Base-by-base conservation (phyloP, 2,888 invertebrate genomes). In the Acanthosoma haemorrhoidale region DNA sequence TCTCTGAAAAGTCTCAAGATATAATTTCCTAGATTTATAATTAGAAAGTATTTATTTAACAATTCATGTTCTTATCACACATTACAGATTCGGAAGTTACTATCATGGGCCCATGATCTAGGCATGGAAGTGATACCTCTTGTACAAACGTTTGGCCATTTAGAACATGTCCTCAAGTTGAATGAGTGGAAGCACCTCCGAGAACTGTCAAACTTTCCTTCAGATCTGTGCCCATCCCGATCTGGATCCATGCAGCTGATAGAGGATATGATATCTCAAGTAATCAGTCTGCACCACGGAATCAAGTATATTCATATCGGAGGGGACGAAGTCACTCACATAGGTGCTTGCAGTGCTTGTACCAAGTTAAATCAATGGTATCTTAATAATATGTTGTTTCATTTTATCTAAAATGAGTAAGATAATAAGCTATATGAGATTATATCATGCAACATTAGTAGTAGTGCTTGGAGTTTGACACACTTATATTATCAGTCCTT, bases 131-230 rank as follows among this genome's bases (percentile, higher is more conserved):
- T 84, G 1, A 82, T 84, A 69, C 84, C 84, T 1, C 76, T 84
- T 39, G 77, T 84, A 18, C 83, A 84, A 74, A 82, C 83, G 0
- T 84, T 84, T 73, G 83, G 83, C 1, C 83, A 84, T 75, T 75
- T 83, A 73, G 83, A 84, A 76, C 82, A 81, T 74, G 78, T 80
- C 11, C 76, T 84, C 38, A 84, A 84, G 75, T 77, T 80, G 41
- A 75, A 78, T 16, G 76, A 79, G 68, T 83, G 80, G 73, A 70
- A 76, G 9, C 75, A 78, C 70, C 75, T 83, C 8, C 75, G 83
- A 32, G 83, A 84, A 76, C 76, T 79, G 16, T 76, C 78, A 13
- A 75, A 77, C 2, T 79, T 78, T 73, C 81, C 81, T 3, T 80
- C 80, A 73, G 81, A 81, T 9, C 75, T 84, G 5, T 84, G 84